These are phyloP conservation scores for Megalurothrips usitatus DNA, from an alignment of 2,888 invertebrate species.

Conservation along the genomic window DNA sequence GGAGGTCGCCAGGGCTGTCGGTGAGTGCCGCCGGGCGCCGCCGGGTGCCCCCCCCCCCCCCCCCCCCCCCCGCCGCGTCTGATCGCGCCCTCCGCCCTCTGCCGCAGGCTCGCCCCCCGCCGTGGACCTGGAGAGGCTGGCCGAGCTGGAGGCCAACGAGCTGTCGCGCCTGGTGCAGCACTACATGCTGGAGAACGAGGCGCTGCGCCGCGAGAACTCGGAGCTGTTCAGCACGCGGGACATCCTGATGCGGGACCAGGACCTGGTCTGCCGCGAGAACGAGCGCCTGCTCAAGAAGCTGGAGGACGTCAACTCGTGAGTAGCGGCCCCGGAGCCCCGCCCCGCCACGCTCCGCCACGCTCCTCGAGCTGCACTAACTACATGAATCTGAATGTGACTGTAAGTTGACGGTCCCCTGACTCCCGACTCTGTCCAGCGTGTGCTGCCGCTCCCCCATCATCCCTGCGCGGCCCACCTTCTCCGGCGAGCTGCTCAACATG, in stretches of 20 bases:
- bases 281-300: slow-evolving; percentile 80
- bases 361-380: no score
- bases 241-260: slow-evolving; percentile 79
- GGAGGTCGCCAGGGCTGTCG: background rate
- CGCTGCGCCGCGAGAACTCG: slow-evolving; percentile 74
- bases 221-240: slow-evolving; percentile 78
- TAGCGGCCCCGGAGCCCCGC: slow-evolving; percentile 40
- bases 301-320: slow-evolving; percentile 83
- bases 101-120: slow-evolving; percentile 48
- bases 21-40: background rate
- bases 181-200: slow-evolving; percentile 77
- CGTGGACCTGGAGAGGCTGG: slow-evolving; percentile 67
- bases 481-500: slow-evolving; percentile 52
- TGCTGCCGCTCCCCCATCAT: slow-evolving; percentile 79
- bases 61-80: no score
- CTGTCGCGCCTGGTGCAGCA: slow-evolving; percentile 77
- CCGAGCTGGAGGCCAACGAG: slow-evolving; percentile 71
- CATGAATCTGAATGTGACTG: no score
- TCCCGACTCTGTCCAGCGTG: slow-evolving; percentile 64
- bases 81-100: no score
- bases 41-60: no score
- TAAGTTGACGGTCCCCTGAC: no score
- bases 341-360: no score
- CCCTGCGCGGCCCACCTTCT: slow-evolving; percentile 68
- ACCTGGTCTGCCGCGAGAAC: slow-evolving; percentile 84